A percentile compares a stretch with the other conserved stretches of the same genome.
Evolutionary conservation across 2,113 vertebrate genomes (phyloP).

Genomic region (Natator depressus): DNA sequence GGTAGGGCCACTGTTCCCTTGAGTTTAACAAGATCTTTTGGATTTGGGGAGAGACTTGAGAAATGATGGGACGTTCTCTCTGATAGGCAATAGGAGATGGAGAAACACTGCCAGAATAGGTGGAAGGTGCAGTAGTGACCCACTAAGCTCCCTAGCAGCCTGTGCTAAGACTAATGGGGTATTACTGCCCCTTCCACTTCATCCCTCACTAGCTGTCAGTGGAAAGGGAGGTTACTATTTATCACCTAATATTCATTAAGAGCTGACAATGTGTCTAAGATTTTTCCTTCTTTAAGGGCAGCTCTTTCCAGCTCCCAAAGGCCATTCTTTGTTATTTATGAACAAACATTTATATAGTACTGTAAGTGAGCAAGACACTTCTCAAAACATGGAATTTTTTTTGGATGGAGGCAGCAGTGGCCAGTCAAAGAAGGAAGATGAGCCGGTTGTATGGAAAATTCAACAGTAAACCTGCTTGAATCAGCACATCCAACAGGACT

Average conservation of each 20-base stretch:
- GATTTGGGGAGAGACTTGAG: neutral
- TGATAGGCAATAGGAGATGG: neutral
- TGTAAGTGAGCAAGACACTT: neutral
- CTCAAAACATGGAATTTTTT: fast-evolving
- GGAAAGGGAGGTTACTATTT: neutral
- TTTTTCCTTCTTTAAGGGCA: neutral
- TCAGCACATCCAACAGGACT: fast-evolving
- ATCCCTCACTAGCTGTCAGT: neutral
- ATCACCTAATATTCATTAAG: neutral
- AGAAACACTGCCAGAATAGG: neutral
- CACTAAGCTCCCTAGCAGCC: neutral
- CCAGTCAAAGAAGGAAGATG: neutral
- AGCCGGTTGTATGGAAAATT: neutral
- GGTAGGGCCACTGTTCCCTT: neutral
- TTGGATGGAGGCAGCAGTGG: neutral
- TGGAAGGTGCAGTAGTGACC: fast-evolving
- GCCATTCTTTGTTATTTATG: neutral
- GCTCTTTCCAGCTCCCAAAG: neutral
- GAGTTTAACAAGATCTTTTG: neutral
- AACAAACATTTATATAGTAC: neutral
- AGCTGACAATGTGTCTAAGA: fast-evolving
- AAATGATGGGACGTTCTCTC: neutral
- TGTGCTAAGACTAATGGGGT: neutral
- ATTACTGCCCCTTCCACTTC: neutral
- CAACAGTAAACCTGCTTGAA: fast-evolving